Conservation (phyloP, 1,140 invertebrate species). For the Psix sp. region DNA sequence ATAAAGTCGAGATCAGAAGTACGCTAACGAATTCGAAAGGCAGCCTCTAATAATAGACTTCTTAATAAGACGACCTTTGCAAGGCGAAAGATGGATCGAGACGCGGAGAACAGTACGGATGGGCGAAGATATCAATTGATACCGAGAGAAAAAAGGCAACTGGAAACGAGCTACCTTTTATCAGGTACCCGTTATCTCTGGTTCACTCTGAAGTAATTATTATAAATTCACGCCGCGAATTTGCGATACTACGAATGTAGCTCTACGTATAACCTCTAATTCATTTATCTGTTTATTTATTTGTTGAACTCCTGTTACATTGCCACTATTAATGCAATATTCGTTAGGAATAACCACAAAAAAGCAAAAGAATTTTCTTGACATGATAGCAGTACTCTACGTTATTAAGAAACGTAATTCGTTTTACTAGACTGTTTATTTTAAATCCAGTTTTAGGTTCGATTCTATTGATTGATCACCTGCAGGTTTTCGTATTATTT, state of each 20-base stretch:
- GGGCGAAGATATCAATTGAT: constrained; percentile 19
- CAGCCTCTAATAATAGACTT: no score
- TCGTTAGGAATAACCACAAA: constrained; percentile 28
- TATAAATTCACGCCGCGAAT: constrained; percentile 63
- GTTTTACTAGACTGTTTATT: no score
- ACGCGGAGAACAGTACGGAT: constrained; percentile 14
- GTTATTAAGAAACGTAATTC: background rate
- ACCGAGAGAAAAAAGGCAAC: constrained; percentile 5
- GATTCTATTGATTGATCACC: no score
- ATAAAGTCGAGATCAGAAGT: constrained; percentile 66
- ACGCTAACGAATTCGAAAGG: no score
- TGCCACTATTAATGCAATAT: constrained; percentile 19
- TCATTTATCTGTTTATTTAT: constrained; percentile 33
- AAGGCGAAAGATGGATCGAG: constrained; percentile 63
- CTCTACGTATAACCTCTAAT: constrained; percentile 56
- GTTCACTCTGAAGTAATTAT: constrained; percentile 63
- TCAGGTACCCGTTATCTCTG: constrained; percentile 25
- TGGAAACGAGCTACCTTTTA: constrained; percentile 31
- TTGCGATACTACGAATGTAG: constrained; percentile 57
- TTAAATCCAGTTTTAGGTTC: no score
- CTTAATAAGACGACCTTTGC: background rate
- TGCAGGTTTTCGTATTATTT: no score
- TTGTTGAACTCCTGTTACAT: constrained; percentile 35
- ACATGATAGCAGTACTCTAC: constrained; percentile 10
- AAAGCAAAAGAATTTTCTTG: constrained; percentile 15